Percentiles rank a stretch among this genome's conserved stretches.
Evolutionary conservation across 2,888 invertebrate genomes (phyloP).

Genomic region (Blastobasis lacticolella): DNA sequence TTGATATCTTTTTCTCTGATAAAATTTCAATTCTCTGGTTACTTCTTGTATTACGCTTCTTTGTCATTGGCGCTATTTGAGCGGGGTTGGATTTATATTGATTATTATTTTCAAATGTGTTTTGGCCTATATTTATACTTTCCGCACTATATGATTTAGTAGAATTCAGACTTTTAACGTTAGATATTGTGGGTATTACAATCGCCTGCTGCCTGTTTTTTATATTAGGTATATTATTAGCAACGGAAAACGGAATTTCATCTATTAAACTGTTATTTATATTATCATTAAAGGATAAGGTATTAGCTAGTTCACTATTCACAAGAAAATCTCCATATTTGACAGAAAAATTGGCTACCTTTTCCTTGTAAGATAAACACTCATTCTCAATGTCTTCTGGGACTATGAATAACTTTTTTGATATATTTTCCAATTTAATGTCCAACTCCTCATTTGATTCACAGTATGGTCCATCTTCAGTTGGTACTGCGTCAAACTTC

Average conservation of each 20-base stretch:
- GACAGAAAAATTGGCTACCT: slow-evolving; percentile 45
- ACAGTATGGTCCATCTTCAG: slow-evolving; percentile 59
- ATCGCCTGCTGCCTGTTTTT: too few relatives aligned
- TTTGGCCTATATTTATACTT: too few relatives aligned
- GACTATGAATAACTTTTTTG: slow-evolving; percentile 32
- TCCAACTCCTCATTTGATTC: slow-evolving; percentile 20
- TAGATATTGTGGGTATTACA: too few relatives aligned
- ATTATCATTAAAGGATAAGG: not conserved
- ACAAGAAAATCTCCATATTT: slow-evolving; percentile 60
- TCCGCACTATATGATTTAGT: too few relatives aligned
- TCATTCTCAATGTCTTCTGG: slow-evolving; percentile 58
- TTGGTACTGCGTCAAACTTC: slow-evolving; percentile 71
- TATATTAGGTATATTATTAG: too few relatives aligned
- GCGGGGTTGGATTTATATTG: too few relatives aligned
- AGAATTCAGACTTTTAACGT: too few relatives aligned
- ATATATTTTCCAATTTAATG: slow-evolving; percentile 15
- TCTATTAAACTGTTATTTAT: not conserved
- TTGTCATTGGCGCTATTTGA: not conserved
- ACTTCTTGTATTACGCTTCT: not conserved
- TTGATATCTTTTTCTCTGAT: slow-evolving; percentile 45
- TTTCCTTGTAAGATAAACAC: slow-evolving; percentile 34
- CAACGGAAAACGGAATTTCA: not conserved
- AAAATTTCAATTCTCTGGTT: slow-evolving; percentile 42
- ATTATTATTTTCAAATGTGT: too few relatives aligned
- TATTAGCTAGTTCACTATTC: slow-evolving; percentile 33